Percentiles rank a stretch among this genome's conserved stretches.
Conservation (phyloP, 2,113 vertebrate species). For the Thunnus thynnus region DNA sequence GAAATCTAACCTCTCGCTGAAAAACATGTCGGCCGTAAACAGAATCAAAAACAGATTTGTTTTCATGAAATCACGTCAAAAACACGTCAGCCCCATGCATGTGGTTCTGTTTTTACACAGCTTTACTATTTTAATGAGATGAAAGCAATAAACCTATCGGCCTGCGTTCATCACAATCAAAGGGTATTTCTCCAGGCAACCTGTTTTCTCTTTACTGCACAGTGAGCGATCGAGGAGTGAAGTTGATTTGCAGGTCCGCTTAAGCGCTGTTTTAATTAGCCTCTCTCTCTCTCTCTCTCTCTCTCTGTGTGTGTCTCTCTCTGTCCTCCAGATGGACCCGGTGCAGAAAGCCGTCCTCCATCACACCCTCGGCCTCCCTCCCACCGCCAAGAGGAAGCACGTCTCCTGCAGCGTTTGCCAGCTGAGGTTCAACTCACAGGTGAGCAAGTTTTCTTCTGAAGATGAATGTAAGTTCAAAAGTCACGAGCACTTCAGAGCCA, state of each 20-base stretch:
- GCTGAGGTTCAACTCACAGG: conserved; percentile 99
- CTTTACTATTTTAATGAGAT: conserved; percentile 23
- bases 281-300: conserved; percentile 52
- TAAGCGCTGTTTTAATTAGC: conserved; percentile 81
- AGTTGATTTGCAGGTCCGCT: conserved; percentile 60
- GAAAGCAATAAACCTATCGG: neutral
- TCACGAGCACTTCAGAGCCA: neutral
- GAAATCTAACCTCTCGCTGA: no score
- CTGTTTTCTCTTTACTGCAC: conserved; percentile 35
- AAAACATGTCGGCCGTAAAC: no score
- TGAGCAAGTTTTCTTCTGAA: conserved; percentile 83
- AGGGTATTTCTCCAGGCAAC: neutral
- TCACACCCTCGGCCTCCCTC: conserved; percentile 94
- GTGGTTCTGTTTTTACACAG: neutral
- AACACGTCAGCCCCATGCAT: no score
- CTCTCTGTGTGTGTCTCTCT: conserved; percentile 61
- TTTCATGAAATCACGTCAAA: no score
- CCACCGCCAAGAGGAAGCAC: conserved; percentile 92
- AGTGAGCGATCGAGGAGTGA: conserved; percentile 30
- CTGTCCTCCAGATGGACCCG: conserved; percentile 92
- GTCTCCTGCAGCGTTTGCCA: conserved; percentile 96
- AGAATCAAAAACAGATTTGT: no score
- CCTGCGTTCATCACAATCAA: no score
- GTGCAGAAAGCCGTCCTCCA: conserved; percentile 98
- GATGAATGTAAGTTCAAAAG: neutral